Evolutionary conservation across 2,888 invertebrate genomes (phyloP).

Genomic region (Spicauda simplicius): DNA sequence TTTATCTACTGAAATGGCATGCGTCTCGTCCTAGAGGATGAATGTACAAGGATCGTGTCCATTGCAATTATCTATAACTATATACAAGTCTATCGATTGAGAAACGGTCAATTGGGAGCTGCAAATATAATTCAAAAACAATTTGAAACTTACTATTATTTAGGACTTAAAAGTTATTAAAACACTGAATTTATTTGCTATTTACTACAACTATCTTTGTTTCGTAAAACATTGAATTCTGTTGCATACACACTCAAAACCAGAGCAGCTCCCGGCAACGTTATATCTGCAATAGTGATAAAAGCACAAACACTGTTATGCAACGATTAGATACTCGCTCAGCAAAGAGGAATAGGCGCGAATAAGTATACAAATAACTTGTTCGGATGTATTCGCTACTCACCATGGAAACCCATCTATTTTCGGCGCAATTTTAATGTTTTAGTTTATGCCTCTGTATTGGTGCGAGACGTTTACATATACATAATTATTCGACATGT

Average conservation of each 20-base stretch:
- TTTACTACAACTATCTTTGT: background rate
- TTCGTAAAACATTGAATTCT: background rate
- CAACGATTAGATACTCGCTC: no score
- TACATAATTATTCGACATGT: no score
- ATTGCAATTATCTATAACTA: conserved; percentile 6
- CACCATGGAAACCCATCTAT: no score
- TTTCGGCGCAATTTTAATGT: no score
- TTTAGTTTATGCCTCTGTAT: no score
- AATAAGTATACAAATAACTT: no score
- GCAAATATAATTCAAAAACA: background rate
- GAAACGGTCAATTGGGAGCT: background rate
- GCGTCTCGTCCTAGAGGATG: conserved; percentile 18
- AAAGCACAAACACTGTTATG: background rate
- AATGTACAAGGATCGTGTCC: conserved; percentile 27
- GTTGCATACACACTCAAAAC: background rate
- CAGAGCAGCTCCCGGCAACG: conserved; percentile 2
- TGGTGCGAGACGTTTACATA: no score
- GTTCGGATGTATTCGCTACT: no score
- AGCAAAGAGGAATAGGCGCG: no score
- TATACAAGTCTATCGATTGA: conserved; percentile 15
- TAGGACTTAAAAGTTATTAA: background rate
- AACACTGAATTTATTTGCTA: background rate
- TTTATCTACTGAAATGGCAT: conserved; percentile 35
- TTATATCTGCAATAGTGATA: background rate
- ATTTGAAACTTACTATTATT: background rate